Conservation (phyloP, 2,888 invertebrate species). For the Polyommatus icarus region DNA sequence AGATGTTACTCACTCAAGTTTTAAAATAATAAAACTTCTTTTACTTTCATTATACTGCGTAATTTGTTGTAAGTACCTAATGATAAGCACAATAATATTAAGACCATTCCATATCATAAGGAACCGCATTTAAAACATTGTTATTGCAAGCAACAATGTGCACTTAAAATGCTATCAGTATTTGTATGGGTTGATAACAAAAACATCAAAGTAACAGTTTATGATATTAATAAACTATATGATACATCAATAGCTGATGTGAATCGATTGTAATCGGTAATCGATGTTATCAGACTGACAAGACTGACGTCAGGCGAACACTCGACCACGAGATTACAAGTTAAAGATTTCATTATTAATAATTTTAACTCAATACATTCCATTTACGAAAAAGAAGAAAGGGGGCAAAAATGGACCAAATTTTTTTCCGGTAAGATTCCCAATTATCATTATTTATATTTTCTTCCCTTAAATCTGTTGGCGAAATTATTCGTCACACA, state of each 20-base stretch:
- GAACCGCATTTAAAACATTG: background rate
- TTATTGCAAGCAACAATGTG: background rate
- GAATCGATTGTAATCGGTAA: slow-evolving; percentile 17
- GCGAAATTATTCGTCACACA: too few relatives aligned
- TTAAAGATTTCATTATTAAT: background rate
- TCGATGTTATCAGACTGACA: slow-evolving; percentile 16
- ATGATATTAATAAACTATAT: slow-evolving; percentile 25
- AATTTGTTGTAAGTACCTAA: background rate
- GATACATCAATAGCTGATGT: slow-evolving; percentile 18
- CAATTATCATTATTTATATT: too few relatives aligned
- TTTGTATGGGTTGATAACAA: background rate
- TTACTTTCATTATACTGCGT: too few relatives aligned
- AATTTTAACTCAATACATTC: too few relatives aligned
- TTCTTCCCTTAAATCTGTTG: too few relatives aligned
- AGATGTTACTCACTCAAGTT: background rate
- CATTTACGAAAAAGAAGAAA: too few relatives aligned
- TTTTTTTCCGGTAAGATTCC: too few relatives aligned
- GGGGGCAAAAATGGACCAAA: too few relatives aligned
- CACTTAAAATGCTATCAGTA: slow-evolving; percentile 14
- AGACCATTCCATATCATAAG: background rate
- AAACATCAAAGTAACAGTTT: slow-evolving; percentile 27
- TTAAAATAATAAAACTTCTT: too few relatives aligned
- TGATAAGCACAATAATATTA: background rate
- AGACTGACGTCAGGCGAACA: slow-evolving; percentile 18
- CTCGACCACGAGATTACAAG: background rate